Conservation (phyloP, 1,140 invertebrate genomes). For the Aphis craccivora region DNA sequence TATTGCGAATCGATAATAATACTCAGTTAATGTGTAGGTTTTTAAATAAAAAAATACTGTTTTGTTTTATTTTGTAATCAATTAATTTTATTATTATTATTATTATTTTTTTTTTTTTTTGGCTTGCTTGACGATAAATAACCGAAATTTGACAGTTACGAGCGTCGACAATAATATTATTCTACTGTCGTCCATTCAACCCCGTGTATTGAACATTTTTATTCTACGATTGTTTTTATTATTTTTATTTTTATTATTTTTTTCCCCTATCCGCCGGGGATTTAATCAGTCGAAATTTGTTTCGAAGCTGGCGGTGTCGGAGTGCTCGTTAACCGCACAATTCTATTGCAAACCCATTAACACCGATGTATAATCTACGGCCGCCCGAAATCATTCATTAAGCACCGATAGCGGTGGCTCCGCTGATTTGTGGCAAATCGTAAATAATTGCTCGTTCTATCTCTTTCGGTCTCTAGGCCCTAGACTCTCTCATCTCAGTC, state of each 20-base stretch:
- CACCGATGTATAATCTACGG: neutral
- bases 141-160: neutral
- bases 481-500: neutral
- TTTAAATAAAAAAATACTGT: neutral
- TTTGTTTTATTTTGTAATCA: conserved; percentile 2
- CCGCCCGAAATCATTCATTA: conserved; percentile 6
- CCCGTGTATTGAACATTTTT: neutral
- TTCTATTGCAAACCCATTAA: conserved; percentile 22
- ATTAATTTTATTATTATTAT: neutral
- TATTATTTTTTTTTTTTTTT: neutral
- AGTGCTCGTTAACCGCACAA: neutral
- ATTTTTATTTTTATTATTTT: neutral
- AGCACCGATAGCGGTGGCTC: neutral
- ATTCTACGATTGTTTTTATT: neutral
- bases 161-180: neutral
- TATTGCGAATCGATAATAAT: neutral
- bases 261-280: neutral
- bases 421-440: neutral
- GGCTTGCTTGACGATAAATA: neutral
- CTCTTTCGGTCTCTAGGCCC: neutral
- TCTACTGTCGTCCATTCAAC: neutral
- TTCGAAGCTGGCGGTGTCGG: neutral
- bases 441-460: neutral
- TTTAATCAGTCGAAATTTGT: neutral
- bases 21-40: neutral